Evolutionary conservation across 2,888 invertebrate genomes (phyloP), one percentile per base, ranked within the genome.

Genomic region (Teleiodes luculella): DNA sequence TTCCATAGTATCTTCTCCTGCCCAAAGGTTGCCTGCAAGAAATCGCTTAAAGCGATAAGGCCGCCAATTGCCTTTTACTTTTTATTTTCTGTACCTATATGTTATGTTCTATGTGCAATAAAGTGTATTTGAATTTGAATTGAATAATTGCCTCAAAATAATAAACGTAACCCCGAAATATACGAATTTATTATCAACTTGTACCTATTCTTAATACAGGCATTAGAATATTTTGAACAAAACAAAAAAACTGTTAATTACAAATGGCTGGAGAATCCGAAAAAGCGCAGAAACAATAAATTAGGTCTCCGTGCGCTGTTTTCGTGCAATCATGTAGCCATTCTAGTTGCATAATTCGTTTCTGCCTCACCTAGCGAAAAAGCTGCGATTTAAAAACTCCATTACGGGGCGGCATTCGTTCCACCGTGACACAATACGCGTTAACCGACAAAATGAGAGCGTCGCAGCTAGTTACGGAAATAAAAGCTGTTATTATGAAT

Each of bases 401-500:
- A 84, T 84, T 83, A 83, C 76, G 68, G 74, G 70, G 75, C 73
- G 74, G 80, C 78, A 78, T 85, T 84, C 79, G 76, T 83, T 83
- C 78, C 65, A 70, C 74, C 65, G 76, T 79, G 80, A 76, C 80
- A 85, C 82, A 86, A 85, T 86, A 78, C 79, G 78, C 79, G 78
- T 80, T 85, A 84, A 81, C 80, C 80, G 76, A 80, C 80, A 78
- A 83, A 86, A 85, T 80, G 78, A 82, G 81, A 81, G 79, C 78
- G 75, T 80, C 76, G 80, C 69, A 80, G 81, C 83, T 82, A 86
- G 82, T 86, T 86, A 83, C 77, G 80, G 80, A 76, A 81, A 86
- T 86, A 86, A 85, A 83, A 83, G 81, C 72, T 68, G 79, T 81
- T 83, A 83, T 81, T 83, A 85, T 83, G 80, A 83, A 79, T 80